A percentile compares a stretch with the other conserved stretches of the same genome.
Conservation (phyloP, 2,888 invertebrate genomes). For the Caenorhabditis angaria region DNA sequence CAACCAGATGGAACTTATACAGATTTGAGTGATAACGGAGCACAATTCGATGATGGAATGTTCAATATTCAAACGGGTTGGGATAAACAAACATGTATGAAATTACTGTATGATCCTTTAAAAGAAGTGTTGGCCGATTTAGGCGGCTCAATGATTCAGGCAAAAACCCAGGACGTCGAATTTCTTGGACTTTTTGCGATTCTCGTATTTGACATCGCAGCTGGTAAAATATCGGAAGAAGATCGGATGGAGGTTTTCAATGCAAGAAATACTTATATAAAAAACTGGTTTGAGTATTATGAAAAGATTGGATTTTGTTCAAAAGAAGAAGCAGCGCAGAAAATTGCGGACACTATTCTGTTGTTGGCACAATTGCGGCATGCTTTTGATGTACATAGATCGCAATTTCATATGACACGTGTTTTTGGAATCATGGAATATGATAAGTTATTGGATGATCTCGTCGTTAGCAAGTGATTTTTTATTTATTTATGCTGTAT, state of each 20-base stretch:
- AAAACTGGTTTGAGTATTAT: conserved; percentile 64
- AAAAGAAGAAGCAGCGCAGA: conserved; percentile 41
- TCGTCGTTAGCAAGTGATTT: background rate
- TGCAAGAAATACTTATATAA: conserved; percentile 32
- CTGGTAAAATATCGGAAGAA: conserved; percentile 29
- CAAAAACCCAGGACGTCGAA: conserved; percentile 60
- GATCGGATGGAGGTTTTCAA: conserved; percentile 24
- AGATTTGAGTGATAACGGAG: conserved; percentile 43
- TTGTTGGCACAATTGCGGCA: conserved; percentile 54
- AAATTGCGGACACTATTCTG: conserved; percentile 64
- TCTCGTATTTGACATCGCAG: conserved; percentile 62
- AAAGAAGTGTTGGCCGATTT: conserved; percentile 52
- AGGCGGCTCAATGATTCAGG: conserved; percentile 51
- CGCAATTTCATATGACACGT: conserved; percentile 62
- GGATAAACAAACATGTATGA: conserved; percentile 46
- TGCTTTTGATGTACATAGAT: conserved; percentile 32
- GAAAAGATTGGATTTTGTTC: conserved; percentile 38
- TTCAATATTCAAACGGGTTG: conserved; percentile 13
- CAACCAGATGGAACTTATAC: conserved; percentile 48
- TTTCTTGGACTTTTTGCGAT: conserved; percentile 59
- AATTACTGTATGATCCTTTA: conserved; percentile 50
- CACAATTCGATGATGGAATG: conserved; percentile 33
- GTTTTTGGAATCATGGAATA: conserved; percentile 64
- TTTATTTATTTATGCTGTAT: background rate
- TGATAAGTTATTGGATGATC: conserved; percentile 63